Base-by-base conservation (phyloP, 92 coral and sea anemone genomes). In the Palythoa caribaeorum region DNA sequence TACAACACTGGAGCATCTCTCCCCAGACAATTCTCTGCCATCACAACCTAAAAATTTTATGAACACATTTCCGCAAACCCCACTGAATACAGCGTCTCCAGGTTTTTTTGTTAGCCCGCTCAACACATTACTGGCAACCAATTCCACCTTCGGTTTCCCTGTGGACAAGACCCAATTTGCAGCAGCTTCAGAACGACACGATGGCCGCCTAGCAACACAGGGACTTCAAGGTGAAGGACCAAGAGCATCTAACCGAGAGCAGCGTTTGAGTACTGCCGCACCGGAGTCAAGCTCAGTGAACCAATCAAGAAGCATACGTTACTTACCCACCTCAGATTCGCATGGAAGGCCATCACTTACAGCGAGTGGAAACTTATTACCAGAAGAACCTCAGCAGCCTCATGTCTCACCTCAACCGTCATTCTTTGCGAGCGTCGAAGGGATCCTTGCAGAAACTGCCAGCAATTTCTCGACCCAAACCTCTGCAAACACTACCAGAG, bases 61-160 rank as follows among this genome's bases (percentile, higher is more conserved):
- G 75, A 65, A 21, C 55, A 14, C 86, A 3, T 48, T 81, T 44
- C 75, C 86, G n/a, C 75, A 93, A 40, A 90, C 94, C 1, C 98
- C 98, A 1, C 87, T 95, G 13, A 95, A 95, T 54, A 87, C 96
- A 0, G 92, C 93, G 9, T 78, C 90, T 52, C 91, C 76, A 28
- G 89, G 94, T 66, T 94, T 84, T 89, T 84, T 59, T 53, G 77
- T 92, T 8, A 91, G 94, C 17, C 94, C 94, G 0, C 90, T 94
- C 4, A 91, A 93, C 77, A 59, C 95, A 52, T 90, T 84, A 9
- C 69, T 87, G 71, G 55, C 86, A 12, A 38, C 71, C 35, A n/a
- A 50, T 20, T 37, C 68, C 15, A 55, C 48, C 68, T 71, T 37
- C 59, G 85, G 53, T 1, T 11, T 68, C 72, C 53, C 73, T n/a